Base-by-base conservation (phyloP, 2,113 vertebrate species). In the Corythornis vintsioides region DNA sequence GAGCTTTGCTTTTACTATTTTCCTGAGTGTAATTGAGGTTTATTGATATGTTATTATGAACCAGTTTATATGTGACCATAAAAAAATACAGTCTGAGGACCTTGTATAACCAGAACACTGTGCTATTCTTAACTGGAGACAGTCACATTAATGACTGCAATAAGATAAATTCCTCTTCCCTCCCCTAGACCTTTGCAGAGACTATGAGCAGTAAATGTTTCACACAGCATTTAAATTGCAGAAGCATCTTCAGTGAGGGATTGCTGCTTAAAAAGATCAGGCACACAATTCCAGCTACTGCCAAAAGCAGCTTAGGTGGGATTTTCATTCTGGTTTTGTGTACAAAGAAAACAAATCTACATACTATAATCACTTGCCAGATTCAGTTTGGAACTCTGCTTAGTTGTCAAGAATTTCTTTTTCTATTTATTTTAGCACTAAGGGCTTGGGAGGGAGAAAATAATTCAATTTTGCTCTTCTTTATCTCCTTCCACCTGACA, bases 21-120 rank as follows among this genome's bases (percentile, higher is more conserved):
- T 97, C 96, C 92, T 96, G 96, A 97, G 95, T 97, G 92, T 97
- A 97, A 98, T 97, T 97, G 97, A 97, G 94, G 96, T 97, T 97
- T 98, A 97, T 97, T 98, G 97, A 97, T 97, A 97, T 1, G 2
- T 60, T 93, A 90, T 97, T 96, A 97, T 92, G 91, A 95, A 80
- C 90, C 93, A 96, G 89, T 97, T 98, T 97, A 97, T 96, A 97
- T 88, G 74, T 94, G 84, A 89, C 73, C 92, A 93, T 97, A 97
- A 96, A 98, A 97, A 97, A 95, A 96, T 95, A 94, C 61, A 92
- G 82, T 95, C 92, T 96, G 86, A 96, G 92, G 48, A 56, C 81
- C 35, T 86, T 90, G 56, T 85, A 42, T 89, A 92, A 90, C 72
- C 60, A 94, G 93, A 96, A 91, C 92, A 89, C 79, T 83, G 86